Base-by-base conservation (phyloP, 2,113 vertebrate genomes). In the Triplophysa siluroides region DNA sequence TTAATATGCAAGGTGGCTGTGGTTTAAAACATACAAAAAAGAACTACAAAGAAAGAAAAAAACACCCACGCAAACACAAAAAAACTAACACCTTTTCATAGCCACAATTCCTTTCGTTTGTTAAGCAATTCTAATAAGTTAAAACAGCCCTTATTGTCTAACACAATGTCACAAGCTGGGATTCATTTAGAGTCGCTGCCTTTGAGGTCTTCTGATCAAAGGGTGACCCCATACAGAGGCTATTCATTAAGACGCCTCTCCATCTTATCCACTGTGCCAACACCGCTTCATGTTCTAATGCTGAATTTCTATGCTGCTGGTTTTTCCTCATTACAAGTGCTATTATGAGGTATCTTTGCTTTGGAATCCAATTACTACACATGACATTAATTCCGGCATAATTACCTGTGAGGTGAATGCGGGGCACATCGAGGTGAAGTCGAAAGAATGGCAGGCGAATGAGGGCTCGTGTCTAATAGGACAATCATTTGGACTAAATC, bases 311-410 rank as follows among this genome's bases (percentile, higher is more conserved):
- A 75, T 80, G 79, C 82, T 74, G 64, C 52, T 74, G 74, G 52
- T 76, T 75, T 81, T 79, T 70, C 84, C 78, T 85, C 79, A 87
- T 82, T 83, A 81, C 86, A 81, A 79, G 69, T 83, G 86, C 83
- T 83, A 83, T 89, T 89, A 88, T 88, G 88, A 90, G 84, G 84
- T 88, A 88, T 86, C 85, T 89, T 82, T 89, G 86, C 78, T 88
- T 85, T 83, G 75, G 86, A 91, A 91, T 83, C 85, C 84, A 90
- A 90, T 91, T 91, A 91, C 86, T 84, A 83, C 78, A 80, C 84
- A 83, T 89, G 87, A 88, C 88, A 92, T 91, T 89, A 91, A 89
- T 90, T 89, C 85, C 84, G 80, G 77, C 87, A 85, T 91, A 91
- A 91, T 91, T 90, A 90, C 87, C 88, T 85, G 83, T 69, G 77